A percentile compares a stretch with the other conserved stretches of the same genome.
Conservation (phyloP, 2,113 vertebrate genomes). For the Nesogale talazaci region DNA sequence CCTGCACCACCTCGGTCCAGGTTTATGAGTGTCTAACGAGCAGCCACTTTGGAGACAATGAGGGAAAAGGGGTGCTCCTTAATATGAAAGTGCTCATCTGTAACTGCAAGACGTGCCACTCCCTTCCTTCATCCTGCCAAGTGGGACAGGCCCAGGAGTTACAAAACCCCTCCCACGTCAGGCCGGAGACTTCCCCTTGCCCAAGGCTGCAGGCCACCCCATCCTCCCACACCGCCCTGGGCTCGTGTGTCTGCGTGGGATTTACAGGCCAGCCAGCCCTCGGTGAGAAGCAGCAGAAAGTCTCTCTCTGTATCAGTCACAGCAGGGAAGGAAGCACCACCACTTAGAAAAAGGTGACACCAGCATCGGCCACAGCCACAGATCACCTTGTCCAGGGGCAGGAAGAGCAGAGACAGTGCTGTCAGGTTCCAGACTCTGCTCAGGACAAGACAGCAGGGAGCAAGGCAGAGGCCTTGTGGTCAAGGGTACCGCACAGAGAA, state of each 20-base stretch:
- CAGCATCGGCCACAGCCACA: neutral
- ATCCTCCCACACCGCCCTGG: neutral
- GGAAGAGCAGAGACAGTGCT: neutral
- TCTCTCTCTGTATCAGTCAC: too few species aligned
- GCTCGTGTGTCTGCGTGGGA: neutral
- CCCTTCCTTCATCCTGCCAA: too few species aligned
- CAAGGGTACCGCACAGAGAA: neutral
- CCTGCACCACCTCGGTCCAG: neutral
- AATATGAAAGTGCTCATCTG: neutral
- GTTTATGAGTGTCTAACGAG: too few species aligned
- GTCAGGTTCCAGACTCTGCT: too few species aligned
- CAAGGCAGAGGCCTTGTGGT: neutral
- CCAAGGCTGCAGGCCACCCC: neutral
- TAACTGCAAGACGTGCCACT: neutral
- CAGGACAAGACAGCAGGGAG: neutral
- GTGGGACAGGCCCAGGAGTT: neutral
- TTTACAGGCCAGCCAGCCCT: neutral
- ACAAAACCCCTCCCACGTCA: neutral
- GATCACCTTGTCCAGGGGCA: neutral
- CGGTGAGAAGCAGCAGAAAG: neutral
- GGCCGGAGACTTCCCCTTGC: neutral
- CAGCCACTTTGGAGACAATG: too few species aligned
- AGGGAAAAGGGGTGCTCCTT: neutral
- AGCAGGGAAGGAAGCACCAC: neutral
- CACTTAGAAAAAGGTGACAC: neutral